Base-by-base conservation (phyloP, 2,888 invertebrate species). In the Drosophila mimetica region DNA sequence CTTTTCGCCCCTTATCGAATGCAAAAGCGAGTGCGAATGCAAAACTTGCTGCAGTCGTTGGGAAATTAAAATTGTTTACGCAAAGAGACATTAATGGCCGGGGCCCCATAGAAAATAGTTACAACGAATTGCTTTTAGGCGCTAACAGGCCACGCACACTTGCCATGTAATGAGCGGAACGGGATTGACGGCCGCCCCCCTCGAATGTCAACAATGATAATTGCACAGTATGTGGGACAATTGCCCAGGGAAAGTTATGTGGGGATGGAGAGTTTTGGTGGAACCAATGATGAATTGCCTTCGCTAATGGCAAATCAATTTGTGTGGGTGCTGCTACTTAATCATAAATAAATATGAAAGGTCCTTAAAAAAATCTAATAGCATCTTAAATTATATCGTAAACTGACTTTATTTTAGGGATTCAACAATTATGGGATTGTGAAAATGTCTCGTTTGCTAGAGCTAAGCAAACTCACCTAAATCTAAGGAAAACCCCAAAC, bases 21-120 rank as follows among this genome's bases (percentile, higher is more conserved):
- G 80, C 73, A 71, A 70, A 75, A 82, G 79, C 69, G 73, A 75
- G 75, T 63, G 80, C 73, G 73, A 70, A 77, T 86, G 80, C 73
- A 79, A 75, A 73, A 70, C 82, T 66, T 53, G 55, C 39, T 63
- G 55, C 65, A 42, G 64, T 50, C 51, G 44, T 37, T 32, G 60
- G 61, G 18, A 86, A 86, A 84, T 83, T 83, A 86, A 86, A 83
- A 83, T 83, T 83, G 82, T 83, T 83, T 83, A 86, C 86, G 84
- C 78, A 71, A 86, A 84, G 42, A 30, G 86, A 75, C 78, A 86
- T 82, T 80, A 77, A 77, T 76, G 82, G 67, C 67, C 41, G 70
- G 67, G 52, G 48, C 36, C 41, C 47, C 37, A 53, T 73, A 60
- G 74, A 63, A 63, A 74, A 75, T 76, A 69, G 77, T 66, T 77